A percentile compares a stretch with the other conserved stretches of the same genome.
phyloP scores from a whole-genome alignment of 2,888 invertebrate species.

The Adelphocoris suturalis region DNA sequence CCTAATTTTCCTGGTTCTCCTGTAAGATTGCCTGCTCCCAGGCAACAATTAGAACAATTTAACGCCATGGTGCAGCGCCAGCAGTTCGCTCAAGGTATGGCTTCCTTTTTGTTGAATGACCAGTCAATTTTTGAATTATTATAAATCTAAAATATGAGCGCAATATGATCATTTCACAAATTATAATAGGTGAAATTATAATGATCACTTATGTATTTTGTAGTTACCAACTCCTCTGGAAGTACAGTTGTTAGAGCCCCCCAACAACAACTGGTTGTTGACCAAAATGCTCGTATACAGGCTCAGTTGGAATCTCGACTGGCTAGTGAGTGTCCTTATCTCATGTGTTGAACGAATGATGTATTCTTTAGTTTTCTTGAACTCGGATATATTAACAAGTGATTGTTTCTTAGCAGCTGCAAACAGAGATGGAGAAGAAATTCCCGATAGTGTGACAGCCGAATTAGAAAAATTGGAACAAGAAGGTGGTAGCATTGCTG shows the following conservation, averaged over 20 bases:
- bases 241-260: constrained; percentile 57
- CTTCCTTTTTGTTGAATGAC: not conserved
- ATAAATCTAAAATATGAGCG: not conserved
- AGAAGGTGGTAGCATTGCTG: constrained; percentile 81
- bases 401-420: constrained; percentile 30
- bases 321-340: constrained; percentile 29
- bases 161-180: not conserved
- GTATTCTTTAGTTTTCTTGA: not conserved
- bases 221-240: constrained; percentile 57
- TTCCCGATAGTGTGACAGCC: constrained; percentile 85
- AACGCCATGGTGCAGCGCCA: constrained; percentile 74
- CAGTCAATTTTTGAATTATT: not conserved
- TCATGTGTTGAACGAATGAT: not conserved
- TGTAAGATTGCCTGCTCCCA: constrained; percentile 78
- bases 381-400: no score
- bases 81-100: constrained; percentile 72
- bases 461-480: constrained; percentile 86
- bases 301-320: constrained; percentile 51
- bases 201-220: not conserved
- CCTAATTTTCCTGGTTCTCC: constrained; percentile 77
- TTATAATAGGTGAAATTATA: no score
- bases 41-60: constrained; percentile 76
- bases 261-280: constrained; percentile 56
- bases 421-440: constrained; percentile 78
- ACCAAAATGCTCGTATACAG: constrained; percentile 54